A percentile compares a stretch with the other conserved stretches of the same genome.
Evolutionary conservation across 1,140 invertebrate species (phyloP).

Genomic region (Muscidifurax raptorellus): DNA sequence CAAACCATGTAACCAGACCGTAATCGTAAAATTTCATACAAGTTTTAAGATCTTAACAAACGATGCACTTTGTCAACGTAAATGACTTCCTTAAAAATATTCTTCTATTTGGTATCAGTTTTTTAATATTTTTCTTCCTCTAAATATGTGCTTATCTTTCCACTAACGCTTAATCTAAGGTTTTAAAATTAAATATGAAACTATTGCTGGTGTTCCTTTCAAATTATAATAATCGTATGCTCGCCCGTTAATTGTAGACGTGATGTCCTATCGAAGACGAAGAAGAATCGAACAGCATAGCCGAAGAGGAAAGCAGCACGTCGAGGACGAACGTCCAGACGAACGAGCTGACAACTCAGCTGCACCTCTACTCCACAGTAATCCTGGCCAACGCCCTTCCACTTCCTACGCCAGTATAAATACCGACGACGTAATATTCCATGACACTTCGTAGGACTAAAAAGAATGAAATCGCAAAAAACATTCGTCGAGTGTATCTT

Average conservation of each 20-base stretch:
- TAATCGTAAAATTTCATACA: neutral
- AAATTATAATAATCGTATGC: neutral
- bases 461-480: slow-evolving; percentile 4
- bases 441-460: slow-evolving; percentile 46
- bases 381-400: slow-evolving; percentile 66
- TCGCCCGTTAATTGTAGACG: slow-evolving; percentile 63
- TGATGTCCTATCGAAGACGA: slow-evolving; percentile 69
- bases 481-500: slow-evolving; percentile 3
- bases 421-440: slow-evolving; percentile 52
- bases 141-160: neutral
- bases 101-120: neutral
- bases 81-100: neutral
- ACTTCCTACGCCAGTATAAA: slow-evolving; percentile 75
- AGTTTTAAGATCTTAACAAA: neutral
- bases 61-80: neutral
- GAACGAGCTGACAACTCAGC: slow-evolving; percentile 58
- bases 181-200: neutral
- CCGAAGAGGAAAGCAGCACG: slow-evolving; percentile 50
- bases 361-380: slow-evolving; percentile 69
- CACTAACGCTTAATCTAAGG: slow-evolving; percentile 13
- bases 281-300: slow-evolving; percentile 55
- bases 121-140: neutral
- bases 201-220: neutral
- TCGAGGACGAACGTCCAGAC: slow-evolving; percentile 22
- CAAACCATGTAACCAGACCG: neutral